Percentiles rank a stretch among this genome's conserved stretches.
These are phyloP conservation scores for Anticlea derivata DNA, from an alignment of 2,888 invertebrate genomes.

Conservation along the genomic window DNA sequence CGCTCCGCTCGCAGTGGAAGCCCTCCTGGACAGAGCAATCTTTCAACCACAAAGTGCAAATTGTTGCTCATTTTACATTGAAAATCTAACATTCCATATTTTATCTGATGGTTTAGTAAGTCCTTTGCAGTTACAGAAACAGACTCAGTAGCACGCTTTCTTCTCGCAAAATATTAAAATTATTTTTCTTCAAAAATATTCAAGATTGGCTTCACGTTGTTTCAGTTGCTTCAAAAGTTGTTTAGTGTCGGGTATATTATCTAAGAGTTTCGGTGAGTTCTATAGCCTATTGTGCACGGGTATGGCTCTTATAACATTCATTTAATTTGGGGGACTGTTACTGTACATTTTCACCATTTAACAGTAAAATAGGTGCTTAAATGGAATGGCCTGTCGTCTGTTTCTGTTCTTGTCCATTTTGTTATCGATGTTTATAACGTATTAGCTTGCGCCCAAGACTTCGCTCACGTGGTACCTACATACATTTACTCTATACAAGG, in stretches of 20 bases:
- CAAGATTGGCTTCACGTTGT: conserved; percentile 63
- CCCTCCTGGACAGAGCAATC: too few species aligned
- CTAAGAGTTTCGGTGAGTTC: too few species aligned
- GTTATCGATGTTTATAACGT: background rate
- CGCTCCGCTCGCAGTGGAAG: too few species aligned
- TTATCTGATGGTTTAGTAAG: background rate
- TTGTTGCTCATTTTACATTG: too few species aligned
- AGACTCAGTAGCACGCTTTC: conserved; percentile 7
- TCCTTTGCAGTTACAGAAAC: conserved; percentile 19
- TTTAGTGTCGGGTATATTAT: too few species aligned
- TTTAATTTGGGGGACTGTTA: conserved; percentile 13
- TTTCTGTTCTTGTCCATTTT: background rate
- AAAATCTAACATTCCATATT: too few species aligned
- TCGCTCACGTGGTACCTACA: too few species aligned
- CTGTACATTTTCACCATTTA: conserved; percentile 4
- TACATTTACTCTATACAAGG: too few species aligned
- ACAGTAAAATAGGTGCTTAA: background rate
- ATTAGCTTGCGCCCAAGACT: background rate
- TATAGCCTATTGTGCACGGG: conserved; percentile 46
- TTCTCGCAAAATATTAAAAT: background rate
- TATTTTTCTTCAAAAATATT: conserved; percentile 9
- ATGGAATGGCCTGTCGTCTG: background rate
- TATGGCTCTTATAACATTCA: conserved; percentile 33
- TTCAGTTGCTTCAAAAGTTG: conserved; percentile 78
- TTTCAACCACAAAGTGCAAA: too few species aligned